phyloP scores from a whole-genome alignment of 2,113 vertebrate species.

The Regulus satrapa region DNA sequence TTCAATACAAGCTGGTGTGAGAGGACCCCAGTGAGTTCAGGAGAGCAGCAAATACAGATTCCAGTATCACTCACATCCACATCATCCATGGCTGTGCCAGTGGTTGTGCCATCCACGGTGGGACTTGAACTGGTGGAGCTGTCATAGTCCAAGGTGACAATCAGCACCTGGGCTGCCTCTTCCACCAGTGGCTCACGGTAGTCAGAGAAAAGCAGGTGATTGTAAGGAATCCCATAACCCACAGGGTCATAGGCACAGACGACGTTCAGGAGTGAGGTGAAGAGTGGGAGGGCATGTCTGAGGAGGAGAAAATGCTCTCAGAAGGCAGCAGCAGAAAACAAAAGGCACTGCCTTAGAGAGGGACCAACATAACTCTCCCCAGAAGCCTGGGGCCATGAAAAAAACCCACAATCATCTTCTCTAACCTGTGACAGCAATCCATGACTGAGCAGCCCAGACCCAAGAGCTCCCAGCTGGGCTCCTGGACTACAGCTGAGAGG shows the following conservation, averaged over 20 bases:
- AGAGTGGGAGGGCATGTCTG: constrained; percentile 94
- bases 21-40: background rate
- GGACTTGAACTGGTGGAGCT: constrained; percentile 73
- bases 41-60: background rate
- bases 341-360: background rate
- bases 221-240: constrained; percentile 98
- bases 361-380: background rate
- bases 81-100: constrained; percentile 89
- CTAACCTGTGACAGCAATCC: background rate
- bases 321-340: background rate
- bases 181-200: constrained; percentile 95
- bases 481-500: background rate
- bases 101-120: constrained; percentile 82
- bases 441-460: background rate
- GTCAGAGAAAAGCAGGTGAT: constrained; percentile 95
- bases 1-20: background rate
- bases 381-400: background rate
- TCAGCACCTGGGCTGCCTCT: constrained; percentile 93
- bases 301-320: background rate
- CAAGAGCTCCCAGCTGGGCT: background rate
- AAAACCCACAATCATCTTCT: background rate
- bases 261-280: constrained; percentile 93
- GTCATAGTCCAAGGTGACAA: constrained; percentile 93
- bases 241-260: constrained; percentile 97
- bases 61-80: constrained; percentile 80